Evolutionary conservation across 1,140 invertebrate genomes (phyloP), one percentile per base, ranked within the genome.

Genomic region (Diachasma alloeum): DNA sequence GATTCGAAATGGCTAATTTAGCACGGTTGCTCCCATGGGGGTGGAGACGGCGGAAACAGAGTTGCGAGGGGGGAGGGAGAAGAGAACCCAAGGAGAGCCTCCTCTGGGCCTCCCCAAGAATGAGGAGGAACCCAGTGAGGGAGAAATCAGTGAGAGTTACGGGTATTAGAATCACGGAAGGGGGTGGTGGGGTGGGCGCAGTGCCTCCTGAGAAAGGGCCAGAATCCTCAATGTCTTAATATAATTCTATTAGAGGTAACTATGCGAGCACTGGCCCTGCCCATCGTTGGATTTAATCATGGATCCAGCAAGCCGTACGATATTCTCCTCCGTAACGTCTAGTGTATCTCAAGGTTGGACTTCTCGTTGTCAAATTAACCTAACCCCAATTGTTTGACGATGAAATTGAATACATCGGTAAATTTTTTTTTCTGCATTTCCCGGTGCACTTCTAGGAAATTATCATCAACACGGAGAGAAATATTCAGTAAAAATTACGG

Each of bases 231-330:
- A 82, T 83, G 85, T 89, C 86, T 89, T 87, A 83, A 84, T 88
- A 87, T 89, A 89, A 90, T 90, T 90, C 86, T 88, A 89, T 89
- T 89, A 89, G 85, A 87, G 84, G 86, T 89, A 88, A 88, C 88
- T 88, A 88, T 85, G 86, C 86, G 83, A 83, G 83, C 82, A 63
- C 84, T 77, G 84, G 84, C 83, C 48, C 84, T 82, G 85, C 80
- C 79, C 85, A 80, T 83, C 84, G 81, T 87, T 86, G 86, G 81
- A 89, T 90, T 90, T 90, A 88, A 89, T 89, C 87, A 87, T 83
- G 85, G 76, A 86, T 75, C 83, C 83, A 63, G 59, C 24, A 6
- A 63, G 24, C 59, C 15, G 24, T 63, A 63, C 59, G 59, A 63
- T 26, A 63, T 26, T 63, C 24, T 26, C 24, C 10, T 4, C 11